These are phyloP conservation scores for Drosophila maculinotata DNA, from an alignment of 2,888 invertebrate genomes.

Conservation along the genomic window DNA sequence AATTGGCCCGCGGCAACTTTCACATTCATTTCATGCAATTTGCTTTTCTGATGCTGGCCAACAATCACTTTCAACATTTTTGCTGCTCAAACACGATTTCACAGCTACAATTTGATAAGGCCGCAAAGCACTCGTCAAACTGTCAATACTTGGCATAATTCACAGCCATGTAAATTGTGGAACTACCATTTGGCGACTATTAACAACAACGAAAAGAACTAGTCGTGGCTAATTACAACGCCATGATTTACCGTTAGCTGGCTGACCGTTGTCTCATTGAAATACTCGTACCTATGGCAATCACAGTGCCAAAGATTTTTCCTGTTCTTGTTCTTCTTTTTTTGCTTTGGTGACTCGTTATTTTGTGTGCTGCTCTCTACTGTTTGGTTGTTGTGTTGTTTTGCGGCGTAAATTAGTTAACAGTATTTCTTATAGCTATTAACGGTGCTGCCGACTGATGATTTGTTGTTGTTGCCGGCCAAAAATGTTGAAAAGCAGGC, in stretches of 20 bases:
- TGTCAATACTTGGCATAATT: constrained; percentile 51
- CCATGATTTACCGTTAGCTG: constrained; percentile 57
- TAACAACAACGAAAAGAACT: constrained; percentile 2
- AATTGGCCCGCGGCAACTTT: constrained; percentile 56
- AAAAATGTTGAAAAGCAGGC: constrained; percentile 50
- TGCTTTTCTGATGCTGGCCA: constrained; percentile 15
- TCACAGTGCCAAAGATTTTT: constrained; percentile 41
- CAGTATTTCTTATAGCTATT: constrained; percentile 71
- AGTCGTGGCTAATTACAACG: constrained; percentile 67
- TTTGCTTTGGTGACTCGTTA: constrained; percentile 62
- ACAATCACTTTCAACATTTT: constrained; percentile 71
- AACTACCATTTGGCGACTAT: neutral
- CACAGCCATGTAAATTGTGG: constrained; percentile 56
- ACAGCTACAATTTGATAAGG: constrained; percentile 40
- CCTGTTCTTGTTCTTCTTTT: constrained; percentile 32
- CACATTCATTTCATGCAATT: constrained; percentile 68
- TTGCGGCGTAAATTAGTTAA: constrained; percentile 74
- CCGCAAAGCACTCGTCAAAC: constrained; percentile 5
- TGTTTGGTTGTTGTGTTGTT: constrained; percentile 18
- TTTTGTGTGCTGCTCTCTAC: constrained; percentile 50
- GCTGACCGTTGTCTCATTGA: constrained; percentile 58
- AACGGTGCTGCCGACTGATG: constrained; percentile 64
- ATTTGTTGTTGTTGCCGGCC: constrained; percentile 66
- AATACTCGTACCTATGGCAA: constrained; percentile 56
- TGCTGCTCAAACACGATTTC: constrained; percentile 19